A percentile compares a stretch with the other conserved stretches of the same genome.
These are phyloP conservation scores for Cyaniris semiargus DNA, from an alignment of 2,888 invertebrate species.

Conservation along the genomic window DNA sequence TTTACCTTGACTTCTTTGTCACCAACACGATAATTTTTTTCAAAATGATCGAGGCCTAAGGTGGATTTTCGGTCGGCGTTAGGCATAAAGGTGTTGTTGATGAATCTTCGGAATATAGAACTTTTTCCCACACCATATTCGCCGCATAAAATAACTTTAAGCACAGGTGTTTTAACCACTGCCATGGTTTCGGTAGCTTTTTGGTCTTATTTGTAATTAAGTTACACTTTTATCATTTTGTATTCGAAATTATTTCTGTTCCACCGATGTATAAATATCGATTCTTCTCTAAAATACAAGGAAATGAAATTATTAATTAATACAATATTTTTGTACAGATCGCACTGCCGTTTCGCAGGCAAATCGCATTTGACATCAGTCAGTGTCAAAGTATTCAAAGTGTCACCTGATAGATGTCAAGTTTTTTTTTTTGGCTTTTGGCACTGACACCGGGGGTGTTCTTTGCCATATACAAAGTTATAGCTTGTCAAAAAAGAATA, in stretches of 20 bases:
- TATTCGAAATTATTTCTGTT: background rate
- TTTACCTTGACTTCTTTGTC: conserved; percentile 88
- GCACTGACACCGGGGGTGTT: too few relatives aligned
- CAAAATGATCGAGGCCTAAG: conserved; percentile 94
- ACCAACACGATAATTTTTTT: conserved; percentile 87
- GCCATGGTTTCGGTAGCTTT: conserved; percentile 81
- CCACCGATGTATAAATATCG: background rate
- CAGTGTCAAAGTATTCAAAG: too few relatives aligned
- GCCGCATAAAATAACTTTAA: conserved; percentile 96
- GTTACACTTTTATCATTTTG: conserved; percentile 12
- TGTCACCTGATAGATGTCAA: too few relatives aligned
- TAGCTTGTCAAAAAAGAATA: too few relatives aligned
- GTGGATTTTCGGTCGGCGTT: conserved; percentile 92
- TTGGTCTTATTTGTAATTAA: conserved; percentile 2
- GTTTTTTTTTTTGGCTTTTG: too few relatives aligned
- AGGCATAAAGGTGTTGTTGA: conserved; percentile 93
- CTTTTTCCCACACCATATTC: conserved; percentile 98
- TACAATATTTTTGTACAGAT: background rate
- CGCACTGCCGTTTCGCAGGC: background rate
- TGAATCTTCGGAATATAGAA: conserved; percentile 94
- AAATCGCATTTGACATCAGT: too few relatives aligned
- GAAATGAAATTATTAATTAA: too few relatives aligned
- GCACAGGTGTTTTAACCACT: conserved; percentile 89
- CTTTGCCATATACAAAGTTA: too few relatives aligned
- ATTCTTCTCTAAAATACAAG: background rate